These are phyloP conservation scores for Ifrita kowaldi DNA, from an alignment of 2,113 vertebrate species.

Conservation along the genomic window DNA sequence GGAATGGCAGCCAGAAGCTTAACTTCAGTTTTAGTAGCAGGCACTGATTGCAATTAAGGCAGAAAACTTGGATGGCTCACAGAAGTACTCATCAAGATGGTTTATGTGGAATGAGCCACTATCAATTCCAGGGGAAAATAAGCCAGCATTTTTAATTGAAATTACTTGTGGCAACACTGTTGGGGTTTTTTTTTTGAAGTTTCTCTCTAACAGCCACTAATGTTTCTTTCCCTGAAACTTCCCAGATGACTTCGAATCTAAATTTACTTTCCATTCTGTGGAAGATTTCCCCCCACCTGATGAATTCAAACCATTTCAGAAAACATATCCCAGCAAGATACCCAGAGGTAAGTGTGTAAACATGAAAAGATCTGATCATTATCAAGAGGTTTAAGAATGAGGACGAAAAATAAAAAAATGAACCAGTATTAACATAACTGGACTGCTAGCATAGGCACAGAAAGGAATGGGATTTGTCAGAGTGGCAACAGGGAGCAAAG, in stretches of 20 bases:
- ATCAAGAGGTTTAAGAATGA: neutral
- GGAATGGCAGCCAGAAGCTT: neutral
- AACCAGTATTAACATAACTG: neutral
- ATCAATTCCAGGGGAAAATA: neutral
- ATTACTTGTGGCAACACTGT: neutral
- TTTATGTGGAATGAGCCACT: neutral
- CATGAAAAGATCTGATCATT: neutral
- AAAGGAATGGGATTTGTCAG: neutral
- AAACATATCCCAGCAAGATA: conserved; percentile 92
- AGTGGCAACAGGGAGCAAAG: neutral
- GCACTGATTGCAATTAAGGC: neutral
- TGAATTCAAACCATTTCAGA: conserved; percentile 88
- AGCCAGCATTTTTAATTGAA: neutral
- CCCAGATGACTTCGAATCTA: conserved; percentile 95
- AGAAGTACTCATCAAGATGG: neutral
- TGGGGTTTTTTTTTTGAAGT: neutral
- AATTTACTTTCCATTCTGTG: conserved; percentile 94
- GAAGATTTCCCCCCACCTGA: conserved; percentile 94
- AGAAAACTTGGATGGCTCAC: neutral
- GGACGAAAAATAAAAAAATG: neutral
- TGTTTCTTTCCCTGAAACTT: conserved; percentile 6
- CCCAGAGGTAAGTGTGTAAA: conserved; percentile 78
- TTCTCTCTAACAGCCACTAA: neutral
- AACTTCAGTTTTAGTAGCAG: neutral
- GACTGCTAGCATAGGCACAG: neutral